Evolutionary conservation across 1,140 invertebrate genomes (phyloP).

Genomic region (Grapholita molesta): DNA sequence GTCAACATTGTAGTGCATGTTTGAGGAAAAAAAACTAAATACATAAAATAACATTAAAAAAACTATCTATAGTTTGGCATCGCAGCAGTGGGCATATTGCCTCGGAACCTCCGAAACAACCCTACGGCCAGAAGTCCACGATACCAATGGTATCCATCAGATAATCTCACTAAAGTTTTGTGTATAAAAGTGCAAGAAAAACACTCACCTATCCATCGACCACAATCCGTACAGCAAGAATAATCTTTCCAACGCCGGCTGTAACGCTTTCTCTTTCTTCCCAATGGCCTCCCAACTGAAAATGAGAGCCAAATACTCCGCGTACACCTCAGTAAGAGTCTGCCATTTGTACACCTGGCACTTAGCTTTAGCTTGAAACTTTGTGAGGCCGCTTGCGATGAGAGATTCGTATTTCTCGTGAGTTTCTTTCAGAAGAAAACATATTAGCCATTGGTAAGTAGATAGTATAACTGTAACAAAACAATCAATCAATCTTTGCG

Average conservation of each 20-base stretch:
- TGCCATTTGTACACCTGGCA: conserved; percentile 90
- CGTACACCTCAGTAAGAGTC: conserved; percentile 87
- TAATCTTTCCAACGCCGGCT: conserved; percentile 81
- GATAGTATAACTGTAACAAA: conserved; percentile 83
- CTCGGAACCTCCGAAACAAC: too few relatives aligned
- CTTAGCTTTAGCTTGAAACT: conserved; percentile 88
- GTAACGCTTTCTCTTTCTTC: conserved; percentile 72
- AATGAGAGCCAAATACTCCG: conserved; percentile 82
- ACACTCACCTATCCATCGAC: conserved; percentile 79
- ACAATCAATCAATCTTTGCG: too few relatives aligned
- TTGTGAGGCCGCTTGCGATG: conserved; percentile 78
- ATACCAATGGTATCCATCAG: too few relatives aligned
- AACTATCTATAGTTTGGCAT: too few relatives aligned
- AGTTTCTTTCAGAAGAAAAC: conserved; percentile 86
- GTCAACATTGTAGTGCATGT: too few relatives aligned
- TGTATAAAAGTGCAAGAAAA: too few relatives aligned
- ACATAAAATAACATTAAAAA: too few relatives aligned
- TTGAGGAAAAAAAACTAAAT: too few relatives aligned
- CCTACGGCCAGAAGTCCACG: too few relatives aligned
- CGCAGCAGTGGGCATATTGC: too few relatives aligned
- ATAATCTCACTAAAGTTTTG: too few relatives aligned
- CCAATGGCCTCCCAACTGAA: conserved; percentile 79
- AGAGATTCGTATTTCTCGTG: conserved; percentile 80
- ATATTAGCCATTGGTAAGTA: conserved; percentile 91
- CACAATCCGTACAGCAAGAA: conserved; percentile 86